Percentiles rank a stretch among this genome's conserved stretches.
Conservation (phyloP, 2,888 invertebrate genomes). For the Alloplasta piceator region DNA sequence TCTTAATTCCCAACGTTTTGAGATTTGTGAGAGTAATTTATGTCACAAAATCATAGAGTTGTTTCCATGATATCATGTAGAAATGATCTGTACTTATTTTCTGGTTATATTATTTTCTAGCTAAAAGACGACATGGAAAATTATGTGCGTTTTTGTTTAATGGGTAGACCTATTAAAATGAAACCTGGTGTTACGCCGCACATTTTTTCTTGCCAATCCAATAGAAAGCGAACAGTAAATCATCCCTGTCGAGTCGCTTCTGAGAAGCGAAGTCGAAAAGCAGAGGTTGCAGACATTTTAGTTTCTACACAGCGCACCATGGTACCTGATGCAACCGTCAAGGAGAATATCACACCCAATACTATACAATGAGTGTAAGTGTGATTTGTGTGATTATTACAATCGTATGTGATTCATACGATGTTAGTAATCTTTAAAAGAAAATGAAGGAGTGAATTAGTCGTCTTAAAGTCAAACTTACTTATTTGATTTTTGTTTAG, state of each 20-base stretch:
- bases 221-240: constrained; percentile 10
- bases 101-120: constrained; percentile 16
- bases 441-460: too few species aligned
- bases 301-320: neutral
- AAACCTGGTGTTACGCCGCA: constrained; percentile 12
- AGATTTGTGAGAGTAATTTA: neutral
- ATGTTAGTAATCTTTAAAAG: too few species aligned
- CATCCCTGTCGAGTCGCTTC: constrained; percentile 2
- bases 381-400: neutral
- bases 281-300: neutral
- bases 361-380: neutral
- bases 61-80: neutral
- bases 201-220: constrained; percentile 28
- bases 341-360: constrained; percentile 4
- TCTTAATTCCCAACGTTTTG: constrained; percentile 8
- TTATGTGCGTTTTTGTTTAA: constrained; percentile 23
- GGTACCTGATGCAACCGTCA: neutral
- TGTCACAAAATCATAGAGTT: neutral
- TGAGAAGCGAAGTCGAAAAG: constrained; percentile 11
- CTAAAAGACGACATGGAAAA: constrained; percentile 33
- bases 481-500: neutral
- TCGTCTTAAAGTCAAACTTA: too few species aligned
- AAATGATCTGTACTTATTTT: neutral
- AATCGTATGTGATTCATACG: too few species aligned
- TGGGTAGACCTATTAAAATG: constrained; percentile 20